Evolutionary conservation across 1,140 invertebrate species (phyloP).

Genomic region (Drosophila triauraria): DNA sequence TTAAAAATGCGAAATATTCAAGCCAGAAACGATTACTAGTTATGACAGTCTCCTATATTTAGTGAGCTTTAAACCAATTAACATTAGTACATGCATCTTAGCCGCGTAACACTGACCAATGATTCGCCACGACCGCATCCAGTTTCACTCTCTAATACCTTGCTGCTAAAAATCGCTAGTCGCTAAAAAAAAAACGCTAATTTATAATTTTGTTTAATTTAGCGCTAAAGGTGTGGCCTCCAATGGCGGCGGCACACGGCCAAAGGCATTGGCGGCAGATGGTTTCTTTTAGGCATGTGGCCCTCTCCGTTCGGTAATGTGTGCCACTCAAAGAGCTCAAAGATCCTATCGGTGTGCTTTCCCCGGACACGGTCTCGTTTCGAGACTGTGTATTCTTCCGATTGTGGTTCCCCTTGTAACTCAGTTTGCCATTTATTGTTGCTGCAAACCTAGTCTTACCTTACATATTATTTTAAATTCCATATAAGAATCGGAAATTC

Average conservation of each 20-base stretch:
- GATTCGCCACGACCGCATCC: slow-evolving; percentile 2
- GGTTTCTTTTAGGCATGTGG: slow-evolving; percentile 84
- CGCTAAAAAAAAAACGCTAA: slow-evolving; percentile 43
- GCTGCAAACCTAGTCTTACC: no score
- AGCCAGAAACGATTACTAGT: background rate
- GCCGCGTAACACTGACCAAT: slow-evolving; percentile 4
- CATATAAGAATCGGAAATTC: background rate
- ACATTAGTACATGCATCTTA: slow-evolving; percentile 3
- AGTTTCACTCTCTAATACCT: slow-evolving; percentile 18
- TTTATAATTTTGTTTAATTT: slow-evolving; percentile 70
- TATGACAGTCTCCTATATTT: background rate
- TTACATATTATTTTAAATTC: background rate
- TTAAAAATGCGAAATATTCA: background rate
- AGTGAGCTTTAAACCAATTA: background rate
- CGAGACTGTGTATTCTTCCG: slow-evolving; percentile 10
- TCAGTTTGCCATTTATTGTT: no score
- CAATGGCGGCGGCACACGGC: slow-evolving; percentile 71
- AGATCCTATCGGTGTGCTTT: slow-evolving; percentile 38
- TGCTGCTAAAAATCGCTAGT: slow-evolving; percentile 26
- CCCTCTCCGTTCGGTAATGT: slow-evolving; percentile 40
- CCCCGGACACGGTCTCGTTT: slow-evolving; percentile 6
- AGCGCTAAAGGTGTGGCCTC: slow-evolving; percentile 71
- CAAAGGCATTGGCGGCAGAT: slow-evolving; percentile 84
- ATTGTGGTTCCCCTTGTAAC: slow-evolving; percentile 8
- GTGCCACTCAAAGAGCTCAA: slow-evolving; percentile 9